Evolutionary conservation across 2,797 vertebrate species (phyloP).

Genomic region (Acipenser transmontanus): DNA sequence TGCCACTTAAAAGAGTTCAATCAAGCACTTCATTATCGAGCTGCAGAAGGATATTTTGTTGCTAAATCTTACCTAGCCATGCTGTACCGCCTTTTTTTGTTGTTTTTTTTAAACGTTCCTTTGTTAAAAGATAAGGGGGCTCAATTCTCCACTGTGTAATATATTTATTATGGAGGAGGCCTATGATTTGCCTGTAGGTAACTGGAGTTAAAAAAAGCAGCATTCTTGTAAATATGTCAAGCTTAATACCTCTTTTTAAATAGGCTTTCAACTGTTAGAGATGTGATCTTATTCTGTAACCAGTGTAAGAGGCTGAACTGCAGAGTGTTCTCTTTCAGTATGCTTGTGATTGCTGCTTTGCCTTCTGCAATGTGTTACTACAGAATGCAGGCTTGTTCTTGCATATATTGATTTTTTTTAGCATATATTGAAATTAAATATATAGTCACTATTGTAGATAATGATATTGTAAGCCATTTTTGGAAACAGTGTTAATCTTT

Average conservation of each 20-base stretch:
- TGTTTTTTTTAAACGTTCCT: too few relatives aligned
- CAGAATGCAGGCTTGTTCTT: constrained; percentile 18
- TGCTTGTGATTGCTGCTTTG: constrained; percentile 16
- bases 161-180: too few relatives aligned
- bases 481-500: constrained; percentile 12
- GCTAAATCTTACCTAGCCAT: too few relatives aligned
- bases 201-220: neutral
- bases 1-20: too few relatives aligned
- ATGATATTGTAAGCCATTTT: constrained; percentile 6
- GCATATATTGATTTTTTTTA: neutral
- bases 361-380: constrained; percentile 21
- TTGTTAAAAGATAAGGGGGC: too few relatives aligned
- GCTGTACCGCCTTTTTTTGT: too few relatives aligned
- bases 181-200: too few relatives aligned
- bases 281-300: constrained; percentile 31
- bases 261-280: constrained; percentile 29
- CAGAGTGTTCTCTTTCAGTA: constrained; percentile 7
- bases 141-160: too few relatives aligned
- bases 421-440: constrained; percentile 17
- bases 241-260: constrained; percentile 31
- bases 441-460: constrained; percentile 14
- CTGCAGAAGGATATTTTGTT: too few relatives aligned
- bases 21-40: too few relatives aligned
- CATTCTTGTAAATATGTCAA: constrained; percentile 31
- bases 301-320: constrained; percentile 8